These are phyloP conservation scores for Actinernus sp. DNA, from an alignment of 92 coral and sea anemone species.

Conservation along the genomic window DNA sequence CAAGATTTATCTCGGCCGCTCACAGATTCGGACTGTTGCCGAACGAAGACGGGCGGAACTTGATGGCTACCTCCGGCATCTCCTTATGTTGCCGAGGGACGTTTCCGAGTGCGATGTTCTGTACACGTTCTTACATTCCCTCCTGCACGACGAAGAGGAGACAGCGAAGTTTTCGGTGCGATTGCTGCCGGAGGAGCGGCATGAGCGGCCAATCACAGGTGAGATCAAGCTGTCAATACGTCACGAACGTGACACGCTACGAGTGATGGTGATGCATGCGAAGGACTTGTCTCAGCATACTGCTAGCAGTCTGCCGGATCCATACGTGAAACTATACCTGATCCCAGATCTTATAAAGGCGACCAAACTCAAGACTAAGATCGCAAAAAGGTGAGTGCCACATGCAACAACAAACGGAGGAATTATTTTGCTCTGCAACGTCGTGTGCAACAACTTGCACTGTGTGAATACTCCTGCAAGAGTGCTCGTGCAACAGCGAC, in stretches of 20 bases:
- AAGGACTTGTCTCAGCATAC: constrained; percentile 84
- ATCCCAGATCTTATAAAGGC: constrained; percentile 93
- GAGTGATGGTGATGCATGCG: constrained; percentile 97
- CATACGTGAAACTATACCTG: constrained; percentile 96
- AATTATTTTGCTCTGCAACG: too few species aligned
- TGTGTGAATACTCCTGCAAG: too few species aligned
- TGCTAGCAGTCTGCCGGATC: constrained; percentile 84
- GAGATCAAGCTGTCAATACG: constrained; percentile 88
- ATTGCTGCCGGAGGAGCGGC: constrained; percentile 90
- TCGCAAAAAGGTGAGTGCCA: constrained; percentile 76
- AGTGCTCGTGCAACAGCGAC: too few species aligned
- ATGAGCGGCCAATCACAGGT: constrained; percentile 84
- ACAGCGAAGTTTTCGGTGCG: constrained; percentile 80
- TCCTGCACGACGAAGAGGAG: constrained; percentile 80
- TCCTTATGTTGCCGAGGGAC: constrained; percentile 84
- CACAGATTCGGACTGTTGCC: constrained; percentile 98
- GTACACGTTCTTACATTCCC: constrained; percentile 92
- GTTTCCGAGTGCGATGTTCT: constrained; percentile 82
- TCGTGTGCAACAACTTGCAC: too few species aligned
- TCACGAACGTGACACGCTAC: constrained; percentile 67
- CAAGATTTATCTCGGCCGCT: constrained; percentile 94
- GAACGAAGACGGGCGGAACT: constrained; percentile 94
- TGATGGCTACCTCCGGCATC: constrained; percentile 80
- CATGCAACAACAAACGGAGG: too few species aligned
- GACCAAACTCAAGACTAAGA: constrained; percentile 95